Percentiles rank a stretch among this genome's conserved stretches.
Evolutionary conservation across 2,113 vertebrate species (phyloP).

Genomic region (Sitta europaea): DNA sequence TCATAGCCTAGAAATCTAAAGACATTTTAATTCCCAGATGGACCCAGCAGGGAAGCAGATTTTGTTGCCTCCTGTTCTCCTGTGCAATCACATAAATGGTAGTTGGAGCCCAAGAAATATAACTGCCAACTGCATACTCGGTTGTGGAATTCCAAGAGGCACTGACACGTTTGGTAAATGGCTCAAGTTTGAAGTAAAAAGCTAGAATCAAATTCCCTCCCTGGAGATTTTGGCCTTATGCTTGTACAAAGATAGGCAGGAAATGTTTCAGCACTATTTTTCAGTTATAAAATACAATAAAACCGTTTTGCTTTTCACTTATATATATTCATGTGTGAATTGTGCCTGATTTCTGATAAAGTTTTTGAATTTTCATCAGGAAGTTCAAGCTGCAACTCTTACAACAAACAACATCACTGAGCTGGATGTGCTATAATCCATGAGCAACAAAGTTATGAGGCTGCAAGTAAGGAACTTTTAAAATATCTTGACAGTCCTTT

Average conservation of each 20-base stretch:
- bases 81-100: neutral
- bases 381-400: neutral
- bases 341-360: neutral
- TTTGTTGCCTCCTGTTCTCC: conserved; percentile 9
- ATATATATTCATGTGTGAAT: neutral
- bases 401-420: neutral
- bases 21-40: conserved; percentile 23
- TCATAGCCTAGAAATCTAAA: neutral
- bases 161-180: neutral
- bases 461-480: neutral
- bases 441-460: neutral
- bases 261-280: neutral
- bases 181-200: neutral
- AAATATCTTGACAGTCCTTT: neutral
- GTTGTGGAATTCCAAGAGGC: neutral
- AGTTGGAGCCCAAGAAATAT: neutral
- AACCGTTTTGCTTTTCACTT: neutral
- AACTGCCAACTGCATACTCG: neutral
- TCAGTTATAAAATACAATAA: neutral
- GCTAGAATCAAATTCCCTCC: neutral
- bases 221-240: neutral
- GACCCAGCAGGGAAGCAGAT: neutral
- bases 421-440: neutral
- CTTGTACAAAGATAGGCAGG: neutral
- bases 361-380: neutral